Base-by-base conservation (phyloP, 2,888 invertebrate species). In the Serrognathus titanus region DNA sequence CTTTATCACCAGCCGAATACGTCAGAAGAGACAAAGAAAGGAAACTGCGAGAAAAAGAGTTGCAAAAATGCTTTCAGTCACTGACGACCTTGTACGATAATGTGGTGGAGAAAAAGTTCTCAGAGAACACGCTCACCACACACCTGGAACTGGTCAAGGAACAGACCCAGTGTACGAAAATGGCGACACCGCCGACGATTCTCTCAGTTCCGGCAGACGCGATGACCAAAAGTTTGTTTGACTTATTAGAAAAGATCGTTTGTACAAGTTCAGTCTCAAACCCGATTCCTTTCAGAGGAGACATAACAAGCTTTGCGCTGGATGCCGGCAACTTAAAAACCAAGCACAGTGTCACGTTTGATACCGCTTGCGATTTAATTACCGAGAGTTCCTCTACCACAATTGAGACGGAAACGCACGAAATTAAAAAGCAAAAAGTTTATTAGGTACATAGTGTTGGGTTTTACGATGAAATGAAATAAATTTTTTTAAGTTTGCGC, bases 21-120 rank as follows among this genome's bases (percentile, higher is more conserved):
- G 71, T 74, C 1, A 66, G 70, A 51, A 64, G 71, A 31, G 73
- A 75, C 52, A 73, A 70, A 56, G 72, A 72, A 53, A 58, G 69
- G 24, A 68, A 68, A 59, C 51, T 61, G 51, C 64, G 69, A 13
- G 71, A 73, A 57, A 67, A 64, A 46, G 69, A 71, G 24, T 48
- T 74, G 11, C 63, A 64, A 51, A 66, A 69, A 8, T 71, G 70
- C 57, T 67, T 73, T 35, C 66, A 71, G 39, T 74, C 74, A 1
- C 60, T 75, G 39, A 71, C 74, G 7, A 70, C 72, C 1, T 59
- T 75, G 5, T 67, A 72, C 47, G 70, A 71, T 57, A 70, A 64
- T 48, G 63, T 66, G 6, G 38, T 66, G 6, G 58, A 59, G 43
- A 65, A 48, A 54, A 66, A 60, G 51, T 67, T 55, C 48, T 69